These are phyloP conservation scores for Mustelus asterias DNA, from an alignment of 2,113 vertebrate genomes.

Conservation along the genomic window DNA sequence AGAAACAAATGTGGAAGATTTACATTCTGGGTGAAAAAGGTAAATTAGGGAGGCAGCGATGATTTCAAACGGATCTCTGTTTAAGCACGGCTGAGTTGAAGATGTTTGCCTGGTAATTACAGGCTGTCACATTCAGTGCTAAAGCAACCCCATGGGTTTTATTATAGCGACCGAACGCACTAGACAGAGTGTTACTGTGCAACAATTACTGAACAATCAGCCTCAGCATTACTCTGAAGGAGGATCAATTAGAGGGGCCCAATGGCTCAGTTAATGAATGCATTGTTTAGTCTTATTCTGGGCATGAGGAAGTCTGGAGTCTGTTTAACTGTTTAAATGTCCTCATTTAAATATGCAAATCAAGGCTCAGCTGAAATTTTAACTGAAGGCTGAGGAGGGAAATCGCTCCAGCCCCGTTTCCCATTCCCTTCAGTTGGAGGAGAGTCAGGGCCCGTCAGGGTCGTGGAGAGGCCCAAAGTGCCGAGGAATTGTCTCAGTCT, in stretches of 20 bases:
- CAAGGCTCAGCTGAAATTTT: neutral
- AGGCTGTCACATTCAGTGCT: neutral
- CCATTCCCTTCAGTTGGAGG: neutral
- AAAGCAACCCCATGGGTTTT: neutral
- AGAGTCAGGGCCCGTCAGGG: neutral
- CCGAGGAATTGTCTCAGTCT: no score
- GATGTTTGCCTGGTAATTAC: neutral
- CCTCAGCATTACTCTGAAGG: neutral
- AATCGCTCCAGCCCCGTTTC: neutral
- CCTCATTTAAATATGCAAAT: neutral
- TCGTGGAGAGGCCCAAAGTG: neutral
- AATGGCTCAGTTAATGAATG: neutral
- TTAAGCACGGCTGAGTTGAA: neutral
- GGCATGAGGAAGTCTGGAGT: neutral
- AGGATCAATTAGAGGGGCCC: neutral
- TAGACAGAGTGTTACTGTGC: neutral
- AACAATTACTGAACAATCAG: neutral
- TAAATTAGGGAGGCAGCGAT: neutral
- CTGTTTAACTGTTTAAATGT: neutral
- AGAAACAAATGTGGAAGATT: neutral
- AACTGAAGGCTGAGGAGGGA: neutral
- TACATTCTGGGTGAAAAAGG: neutral
- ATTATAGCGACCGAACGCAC: neutral
- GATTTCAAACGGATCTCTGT: neutral
- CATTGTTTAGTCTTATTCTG: neutral